Evolutionary conservation across 2,113 vertebrate species (phyloP), one percentile per base, ranked within the genome.

Genomic region (Mystacornis crossleyi): DNA sequence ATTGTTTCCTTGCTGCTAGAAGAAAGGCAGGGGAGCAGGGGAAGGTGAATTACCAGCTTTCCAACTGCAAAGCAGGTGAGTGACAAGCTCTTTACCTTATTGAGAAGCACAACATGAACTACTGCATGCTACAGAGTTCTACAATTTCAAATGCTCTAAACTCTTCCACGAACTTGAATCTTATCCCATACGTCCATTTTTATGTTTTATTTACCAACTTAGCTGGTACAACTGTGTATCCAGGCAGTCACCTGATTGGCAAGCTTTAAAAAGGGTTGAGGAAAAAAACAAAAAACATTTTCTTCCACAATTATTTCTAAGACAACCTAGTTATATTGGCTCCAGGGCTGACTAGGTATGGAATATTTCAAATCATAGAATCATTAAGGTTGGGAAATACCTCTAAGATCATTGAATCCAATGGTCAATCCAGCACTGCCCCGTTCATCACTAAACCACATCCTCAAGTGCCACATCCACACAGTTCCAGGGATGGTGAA

Each of bases 71-170:
- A 91, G 51, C 24, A 91, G 24, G 43, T 42, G 29, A 75, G 45
- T 12, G 64, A 85, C 65, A 72, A 83, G 18, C 26, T 34, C 73
- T 67, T 78, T 50, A 74, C 34, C 65, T 77, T 28, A 53, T 1
- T 48, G 65, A 88, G 58, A 70, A 42, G 31, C 21, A 71, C 13
- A 71, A 34, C 40, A 36, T 21, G 18, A 81, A 81, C 21, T 53
- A 36, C n/a, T 0, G 3, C 0, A 0, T 24, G 29, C 34, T 60
- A 40, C 70, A 65, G 14, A 3, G 33, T 53, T 85, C 54, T 51
- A 40, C 33, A n/a, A 26, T 29, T 64, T 75, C 51, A 79, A 82
- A 48, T 12, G 38, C 55, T 74, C n/a, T 54, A 54, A 84, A 73
- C 29, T 47, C 54, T 50, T 45, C 23, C 53, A 72, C 2, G 20